Evolutionary conservation across 2,113 vertebrate genomes (phyloP).

Genomic region (Trachemys scripta): DNA sequence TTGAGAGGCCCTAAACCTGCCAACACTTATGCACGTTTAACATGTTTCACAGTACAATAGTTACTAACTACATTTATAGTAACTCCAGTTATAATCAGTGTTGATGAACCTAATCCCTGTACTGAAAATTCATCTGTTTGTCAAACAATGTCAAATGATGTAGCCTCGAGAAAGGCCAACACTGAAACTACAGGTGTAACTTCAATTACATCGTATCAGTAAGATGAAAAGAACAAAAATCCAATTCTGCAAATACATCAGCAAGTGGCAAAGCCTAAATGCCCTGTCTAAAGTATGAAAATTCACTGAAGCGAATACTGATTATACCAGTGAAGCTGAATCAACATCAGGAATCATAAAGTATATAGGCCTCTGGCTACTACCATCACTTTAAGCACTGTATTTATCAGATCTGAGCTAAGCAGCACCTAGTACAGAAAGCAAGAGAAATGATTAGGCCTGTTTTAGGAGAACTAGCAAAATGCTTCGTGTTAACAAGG

Average conservation of each 20-base stretch:
- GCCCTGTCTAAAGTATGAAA: not conserved
- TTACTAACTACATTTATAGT: not conserved
- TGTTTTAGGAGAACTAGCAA: not conserved
- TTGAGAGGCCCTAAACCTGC: not conserved
- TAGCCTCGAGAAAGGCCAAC: not conserved
- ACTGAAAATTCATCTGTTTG: not conserved
- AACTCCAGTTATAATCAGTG: not conserved
- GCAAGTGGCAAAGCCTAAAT: not conserved
- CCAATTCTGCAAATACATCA: not conserved
- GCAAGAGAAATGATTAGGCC: not conserved
- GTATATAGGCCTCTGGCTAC: not conserved
- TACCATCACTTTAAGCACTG: not conserved
- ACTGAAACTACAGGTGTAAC: not conserved
- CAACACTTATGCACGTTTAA: not conserved
- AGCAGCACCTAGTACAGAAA: not conserved
- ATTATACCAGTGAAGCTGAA: not conserved
- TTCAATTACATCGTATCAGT: not conserved
- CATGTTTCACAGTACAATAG: not conserved
- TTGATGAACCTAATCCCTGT: not conserved
- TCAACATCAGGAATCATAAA: not conserved
- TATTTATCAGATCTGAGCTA: not conserved
- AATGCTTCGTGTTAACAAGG: not conserved
- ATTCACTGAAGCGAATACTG: not conserved
- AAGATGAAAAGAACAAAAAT: not conserved
- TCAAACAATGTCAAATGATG: not conserved